Conservation (phyloP, 1,140 invertebrate species). For the Bombus fervidus region DNA sequence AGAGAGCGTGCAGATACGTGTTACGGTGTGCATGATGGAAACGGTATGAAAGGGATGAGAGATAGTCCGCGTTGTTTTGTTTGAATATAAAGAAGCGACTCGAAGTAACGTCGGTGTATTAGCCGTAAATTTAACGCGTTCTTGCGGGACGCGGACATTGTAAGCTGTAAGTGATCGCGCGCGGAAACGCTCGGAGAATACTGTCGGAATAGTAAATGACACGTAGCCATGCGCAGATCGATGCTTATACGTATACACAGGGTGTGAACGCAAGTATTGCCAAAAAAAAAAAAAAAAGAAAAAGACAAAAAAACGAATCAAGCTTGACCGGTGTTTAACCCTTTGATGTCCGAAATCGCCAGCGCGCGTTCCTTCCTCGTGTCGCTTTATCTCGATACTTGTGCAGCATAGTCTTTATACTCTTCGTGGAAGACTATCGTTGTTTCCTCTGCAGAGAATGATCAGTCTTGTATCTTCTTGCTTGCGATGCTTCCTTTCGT, state of each 20-base stretch:
- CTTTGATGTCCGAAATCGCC: constrained; percentile 25
- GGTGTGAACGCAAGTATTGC: constrained; percentile 71
- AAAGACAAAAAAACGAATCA: not conserved
- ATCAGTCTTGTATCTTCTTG: too few relatives aligned
- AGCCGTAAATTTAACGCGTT: constrained; percentile 43
- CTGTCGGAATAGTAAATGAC: constrained; percentile 41
- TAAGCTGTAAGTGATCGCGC: constrained; percentile 4
- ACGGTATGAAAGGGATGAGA: constrained; percentile 29
- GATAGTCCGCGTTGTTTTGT: constrained; percentile 14
- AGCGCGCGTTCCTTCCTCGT: not conserved
- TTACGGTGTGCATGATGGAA: constrained; percentile 43
- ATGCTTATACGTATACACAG: constrained; percentile 64
- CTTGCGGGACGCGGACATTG: constrained; percentile 25
- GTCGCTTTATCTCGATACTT: not conserved
- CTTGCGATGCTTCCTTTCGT: not conserved
- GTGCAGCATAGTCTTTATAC: too few relatives aligned
- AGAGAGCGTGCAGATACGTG: constrained; percentile 27
- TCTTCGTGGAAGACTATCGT: too few relatives aligned
- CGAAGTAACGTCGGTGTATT: constrained; percentile 31
- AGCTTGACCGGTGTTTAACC: constrained; percentile 41
- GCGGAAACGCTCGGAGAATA: constrained; percentile 12
- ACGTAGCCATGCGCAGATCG: constrained; percentile 36
- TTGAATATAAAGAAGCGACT: not conserved
- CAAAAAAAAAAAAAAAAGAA: constrained; percentile 29
- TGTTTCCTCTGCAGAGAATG: too few relatives aligned